Conservation (phyloP, 2,888 invertebrate species). For the Phengaris arion region DNA sequence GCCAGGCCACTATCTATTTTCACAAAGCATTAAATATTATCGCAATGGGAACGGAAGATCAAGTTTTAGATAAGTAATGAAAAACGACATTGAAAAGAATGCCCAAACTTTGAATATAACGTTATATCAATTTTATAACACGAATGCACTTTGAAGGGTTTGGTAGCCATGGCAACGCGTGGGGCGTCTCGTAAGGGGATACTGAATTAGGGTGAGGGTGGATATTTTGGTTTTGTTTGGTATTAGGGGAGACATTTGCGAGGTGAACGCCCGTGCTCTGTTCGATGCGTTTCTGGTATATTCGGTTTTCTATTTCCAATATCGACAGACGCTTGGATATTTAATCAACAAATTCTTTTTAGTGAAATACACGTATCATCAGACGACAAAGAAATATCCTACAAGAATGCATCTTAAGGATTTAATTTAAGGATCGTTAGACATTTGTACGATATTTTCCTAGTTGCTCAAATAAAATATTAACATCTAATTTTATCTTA, state of each 20-base stretch:
- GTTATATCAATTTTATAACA: conserved; percentile 30
- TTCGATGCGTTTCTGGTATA: conserved; percentile 35
- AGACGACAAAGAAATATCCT: not conserved
- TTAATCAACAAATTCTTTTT: conserved; percentile 8
- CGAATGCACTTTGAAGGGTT: conserved; percentile 56
- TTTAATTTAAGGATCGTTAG: too few species aligned
- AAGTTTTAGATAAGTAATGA: conserved; percentile 5
- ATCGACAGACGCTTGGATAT: not conserved
- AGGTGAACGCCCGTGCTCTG: conserved; percentile 68
- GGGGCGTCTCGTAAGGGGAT: conserved; percentile 63
- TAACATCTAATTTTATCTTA: too few species aligned
- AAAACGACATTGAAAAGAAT: not conserved
- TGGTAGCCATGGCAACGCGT: conserved; percentile 58
- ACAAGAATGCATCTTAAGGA: too few species aligned
- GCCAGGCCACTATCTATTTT: not conserved
- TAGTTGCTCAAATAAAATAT: too few species aligned
- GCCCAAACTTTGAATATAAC: conserved; percentile 6
- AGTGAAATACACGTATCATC: not conserved
- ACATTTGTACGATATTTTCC: too few species aligned
- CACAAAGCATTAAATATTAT: not conserved
- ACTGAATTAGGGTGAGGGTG: conserved; percentile 71
- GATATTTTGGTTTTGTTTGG: conserved; percentile 70
- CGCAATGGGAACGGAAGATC: not conserved
- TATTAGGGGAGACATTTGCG: conserved; percentile 64
- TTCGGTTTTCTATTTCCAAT: conserved; percentile 26